Evolutionary conservation across 2,113 vertebrate species (phyloP).

Genomic region (Potamarius usumacintae): DNA sequence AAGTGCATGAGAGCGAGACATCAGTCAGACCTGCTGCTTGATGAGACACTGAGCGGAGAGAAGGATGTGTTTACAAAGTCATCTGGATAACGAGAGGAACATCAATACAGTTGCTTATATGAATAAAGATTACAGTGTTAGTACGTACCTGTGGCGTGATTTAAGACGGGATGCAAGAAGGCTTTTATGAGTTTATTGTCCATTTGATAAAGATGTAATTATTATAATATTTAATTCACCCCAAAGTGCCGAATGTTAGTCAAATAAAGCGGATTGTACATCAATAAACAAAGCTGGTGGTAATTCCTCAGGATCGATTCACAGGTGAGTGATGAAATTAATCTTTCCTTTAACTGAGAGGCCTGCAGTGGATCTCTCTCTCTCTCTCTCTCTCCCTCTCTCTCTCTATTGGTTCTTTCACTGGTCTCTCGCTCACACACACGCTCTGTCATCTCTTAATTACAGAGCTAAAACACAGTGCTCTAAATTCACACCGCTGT

Average conservation of each 20-base stretch:
- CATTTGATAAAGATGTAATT: neutral
- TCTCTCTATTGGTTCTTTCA: neutral
- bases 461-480: slow-evolving; percentile 13
- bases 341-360: slow-evolving; percentile 6
- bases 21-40: neutral
- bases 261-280: neutral
- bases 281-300: neutral
- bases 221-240: neutral
- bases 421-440: neutral
- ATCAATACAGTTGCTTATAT: neutral
- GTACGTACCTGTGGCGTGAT: neutral
- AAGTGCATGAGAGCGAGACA: neutral
- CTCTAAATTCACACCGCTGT: neutral
- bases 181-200: neutral
- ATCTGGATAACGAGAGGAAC: neutral
- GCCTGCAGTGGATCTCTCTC: neutral
- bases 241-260: neutral
- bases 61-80: neutral
- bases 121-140: neutral
- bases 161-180: neutral
- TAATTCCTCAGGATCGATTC: slow-evolving; percentile 11
- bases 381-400: neutral
- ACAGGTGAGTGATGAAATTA: neutral
- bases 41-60: neutral
- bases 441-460: neutral